Evolutionary conservation across 2,888 invertebrate species (phyloP).

Genomic region (Liopterus haemorrhoidalis): DNA sequence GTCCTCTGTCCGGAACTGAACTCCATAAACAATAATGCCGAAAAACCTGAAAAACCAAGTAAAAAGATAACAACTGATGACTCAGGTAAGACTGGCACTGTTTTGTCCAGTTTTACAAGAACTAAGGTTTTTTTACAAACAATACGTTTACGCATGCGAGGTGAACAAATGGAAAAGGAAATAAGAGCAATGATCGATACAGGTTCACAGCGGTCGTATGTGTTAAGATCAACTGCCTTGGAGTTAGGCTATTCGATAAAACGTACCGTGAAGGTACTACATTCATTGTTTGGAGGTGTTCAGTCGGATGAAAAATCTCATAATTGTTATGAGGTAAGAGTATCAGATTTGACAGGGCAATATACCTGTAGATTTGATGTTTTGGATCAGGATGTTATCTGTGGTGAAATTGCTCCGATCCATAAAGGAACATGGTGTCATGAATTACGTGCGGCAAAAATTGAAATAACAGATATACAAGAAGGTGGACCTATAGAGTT

Average conservation of each 20-base stretch:
- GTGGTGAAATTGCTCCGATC: neutral
- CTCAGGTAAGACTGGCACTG: too few relatives aligned
- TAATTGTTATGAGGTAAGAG: constrained; percentile 7
- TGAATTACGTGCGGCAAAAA: constrained; percentile 1
- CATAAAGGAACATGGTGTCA: constrained; percentile 2
- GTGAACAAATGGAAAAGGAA: neutral
- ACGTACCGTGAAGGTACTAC: neutral
- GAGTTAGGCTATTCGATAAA: neutral
- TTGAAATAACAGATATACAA: constrained; percentile 5
- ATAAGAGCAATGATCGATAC: constrained; percentile 4
- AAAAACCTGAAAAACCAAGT: too few relatives aligned
- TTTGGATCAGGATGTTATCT: constrained; percentile 12
- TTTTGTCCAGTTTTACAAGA: too few relatives aligned
- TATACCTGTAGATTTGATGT: constrained; percentile 9
- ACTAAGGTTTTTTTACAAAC: constrained; percentile 20
- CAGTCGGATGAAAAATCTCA: constrained; percentile 15
- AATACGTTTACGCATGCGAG: neutral
- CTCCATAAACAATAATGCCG: constrained; percentile 8
- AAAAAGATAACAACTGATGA: too few relatives aligned
- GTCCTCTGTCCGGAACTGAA: constrained; percentile 31
- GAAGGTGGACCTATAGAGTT: constrained; percentile 17
- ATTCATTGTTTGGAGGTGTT: constrained; percentile 12
- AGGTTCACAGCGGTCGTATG: constrained; percentile 7
- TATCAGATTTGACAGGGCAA: neutral
- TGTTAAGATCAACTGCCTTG: neutral